Base-by-base conservation (phyloP, 2,797 vertebrate genomes). In the Syndactyla subalaris region DNA sequence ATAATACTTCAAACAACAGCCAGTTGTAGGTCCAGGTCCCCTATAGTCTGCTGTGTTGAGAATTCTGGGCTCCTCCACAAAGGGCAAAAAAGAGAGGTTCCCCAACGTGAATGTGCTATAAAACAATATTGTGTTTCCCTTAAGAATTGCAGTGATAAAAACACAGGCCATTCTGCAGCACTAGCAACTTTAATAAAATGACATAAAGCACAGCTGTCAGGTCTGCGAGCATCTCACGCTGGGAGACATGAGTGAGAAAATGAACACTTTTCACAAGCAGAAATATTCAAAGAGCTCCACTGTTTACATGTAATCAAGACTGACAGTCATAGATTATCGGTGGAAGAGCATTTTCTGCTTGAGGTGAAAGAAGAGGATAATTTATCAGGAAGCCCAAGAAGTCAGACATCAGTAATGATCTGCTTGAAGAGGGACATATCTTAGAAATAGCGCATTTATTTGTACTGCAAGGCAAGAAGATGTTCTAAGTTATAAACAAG, bases 251-350 rank as follows among this genome's bases (percentile, higher is more conserved):
- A 92, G 66, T 92, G 80, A 97, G 84, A 89, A 92, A 96, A 92
- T 51, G 85, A 97, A 93, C 34, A 58, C 86, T 95, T 97, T 93
- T 89, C 87, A 88, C 72, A 92, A 95, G 95, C 90, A 96, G 93
- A 97, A 97, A 96, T 96, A 97, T 96, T 96, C 97, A 95, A 96
- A 97, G 95, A 95, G 86, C 77, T 83, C 89, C 66, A 45, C 89
- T 94, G 68, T 95, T 97, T 97, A 88, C 85, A 96, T 95, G 86
- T 96, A 96, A 97, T 96, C 91, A 96, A 71, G 97, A 93, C 85
- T 96, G 94, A 94, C 90, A 96, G 91, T 84, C 84, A 89, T 92
- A 93, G 95, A 92, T 97, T 97, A 83, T 88, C 58, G 45, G 91
- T 91, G 95, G 88, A 97, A 92, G 90, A 95, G 58, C 24, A 83